phyloP scores from a whole-genome alignment of 1,140 invertebrate genomes.

The Rhagoletis pomonella region DNA sequence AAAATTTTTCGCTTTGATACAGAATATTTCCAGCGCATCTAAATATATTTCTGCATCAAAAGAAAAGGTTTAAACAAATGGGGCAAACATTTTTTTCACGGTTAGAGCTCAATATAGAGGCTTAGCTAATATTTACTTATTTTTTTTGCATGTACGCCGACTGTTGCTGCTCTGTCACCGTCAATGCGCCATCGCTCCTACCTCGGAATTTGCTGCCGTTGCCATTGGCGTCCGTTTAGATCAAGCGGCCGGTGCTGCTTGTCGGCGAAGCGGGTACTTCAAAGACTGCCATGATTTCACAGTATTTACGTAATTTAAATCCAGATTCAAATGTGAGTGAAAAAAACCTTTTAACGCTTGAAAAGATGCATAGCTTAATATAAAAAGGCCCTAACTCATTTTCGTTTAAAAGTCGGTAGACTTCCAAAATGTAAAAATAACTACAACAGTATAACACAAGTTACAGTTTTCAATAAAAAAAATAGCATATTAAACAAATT shows the following conservation, averaged over 20 bases:
- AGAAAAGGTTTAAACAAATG: no score
- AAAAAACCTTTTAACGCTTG: not conserved
- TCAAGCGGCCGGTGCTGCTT: slow-evolving; percentile 86
- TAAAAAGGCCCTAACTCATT: no score
- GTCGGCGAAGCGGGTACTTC: slow-evolving; percentile 93
- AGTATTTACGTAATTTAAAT: slow-evolving; percentile 85
- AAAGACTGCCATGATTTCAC: slow-evolving; percentile 90
- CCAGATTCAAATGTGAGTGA: slow-evolving; percentile 80
- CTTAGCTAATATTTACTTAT: slow-evolving; percentile 43
- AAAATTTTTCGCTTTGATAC: no score
- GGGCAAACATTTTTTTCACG: no score
- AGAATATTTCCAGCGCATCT: no score
- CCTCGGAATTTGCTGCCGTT: not conserved
- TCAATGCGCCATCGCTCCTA: not conserved
- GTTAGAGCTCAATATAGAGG: no score
- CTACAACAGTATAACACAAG: no score
- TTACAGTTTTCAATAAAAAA: no score
- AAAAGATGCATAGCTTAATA: not conserved
- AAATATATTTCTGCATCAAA: no score
- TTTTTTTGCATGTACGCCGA: slow-evolving; percentile 35
- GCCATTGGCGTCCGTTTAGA: slow-evolving; percentile 68
- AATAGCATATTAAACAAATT: no score
- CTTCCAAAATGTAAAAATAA: no score
- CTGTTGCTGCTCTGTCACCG: slow-evolving; percentile 45
- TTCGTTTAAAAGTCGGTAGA: no score